Evolutionary conservation across 2,113 vertebrate species (phyloP).

Genomic region (Aegypius monachus): DNA sequence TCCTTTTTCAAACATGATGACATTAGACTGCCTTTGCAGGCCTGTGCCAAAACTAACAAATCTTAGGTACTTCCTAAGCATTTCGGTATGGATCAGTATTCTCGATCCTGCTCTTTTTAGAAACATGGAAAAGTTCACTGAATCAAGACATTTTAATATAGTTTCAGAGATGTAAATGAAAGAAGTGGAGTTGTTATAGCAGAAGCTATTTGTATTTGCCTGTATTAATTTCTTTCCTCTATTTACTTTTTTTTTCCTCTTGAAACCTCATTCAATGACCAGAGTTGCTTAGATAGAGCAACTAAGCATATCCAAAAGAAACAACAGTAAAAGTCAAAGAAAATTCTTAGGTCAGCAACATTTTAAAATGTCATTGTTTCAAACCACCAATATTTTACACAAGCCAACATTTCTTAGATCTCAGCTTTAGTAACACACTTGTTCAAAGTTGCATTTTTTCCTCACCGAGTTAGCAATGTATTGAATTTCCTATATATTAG

Average conservation of each 20-base stretch:
- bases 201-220: slow-evolving; percentile 26
- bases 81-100: background rate
- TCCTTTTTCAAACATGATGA: background rate
- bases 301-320: slow-evolving; percentile 65
- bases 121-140: background rate
- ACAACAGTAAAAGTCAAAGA: slow-evolving; percentile 64
- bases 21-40: background rate
- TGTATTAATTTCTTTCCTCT: slow-evolving; percentile 34
- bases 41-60: slow-evolving; percentile 24
- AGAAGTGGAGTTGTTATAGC: background rate
- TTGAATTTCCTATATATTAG: background rate
- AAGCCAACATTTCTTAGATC: slow-evolving; percentile 4
- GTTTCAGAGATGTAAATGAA: background rate
- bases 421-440: background rate
- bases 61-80: background rate
- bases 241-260: slow-evolving; percentile 46
- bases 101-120: background rate
- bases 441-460: background rate
- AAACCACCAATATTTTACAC: slow-evolving; percentile 50
- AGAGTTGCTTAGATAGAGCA: slow-evolving; percentile 66
- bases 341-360: slow-evolving; percentile 66
- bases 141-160: background rate
- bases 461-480: background rate
- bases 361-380: slow-evolving; percentile 50
- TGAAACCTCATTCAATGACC: slow-evolving; percentile 38